Conservation (phyloP, 2,888 invertebrate species). For the Amphipoea oculea region DNA sequence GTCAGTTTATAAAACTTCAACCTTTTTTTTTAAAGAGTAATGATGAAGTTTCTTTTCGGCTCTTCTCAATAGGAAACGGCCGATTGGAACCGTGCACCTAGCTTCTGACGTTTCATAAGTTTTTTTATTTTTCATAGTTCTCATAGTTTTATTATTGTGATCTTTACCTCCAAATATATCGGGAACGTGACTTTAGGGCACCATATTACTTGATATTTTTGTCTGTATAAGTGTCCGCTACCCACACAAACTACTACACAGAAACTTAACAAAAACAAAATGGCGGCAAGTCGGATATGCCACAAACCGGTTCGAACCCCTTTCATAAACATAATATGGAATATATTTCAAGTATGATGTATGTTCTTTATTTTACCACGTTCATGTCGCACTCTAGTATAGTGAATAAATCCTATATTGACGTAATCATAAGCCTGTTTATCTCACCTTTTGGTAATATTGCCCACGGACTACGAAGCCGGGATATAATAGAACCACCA, state of each 20-base stretch:
- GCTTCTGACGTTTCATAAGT: neutral
- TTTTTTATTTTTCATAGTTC: too few relatives aligned
- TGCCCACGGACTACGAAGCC: neutral
- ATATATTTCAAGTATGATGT: neutral
- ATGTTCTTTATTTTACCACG: neutral
- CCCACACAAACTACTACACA: too few relatives aligned
- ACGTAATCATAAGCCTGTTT: neutral
- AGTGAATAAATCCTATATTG: neutral
- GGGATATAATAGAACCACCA: neutral
- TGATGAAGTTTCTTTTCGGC: neutral
- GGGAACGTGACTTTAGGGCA: neutral
- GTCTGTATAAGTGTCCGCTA: neutral
- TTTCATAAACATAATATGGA: neutral
- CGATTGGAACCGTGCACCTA: neutral
- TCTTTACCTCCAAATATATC: neutral
- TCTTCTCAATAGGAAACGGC: neutral
- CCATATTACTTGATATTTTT: neutral
- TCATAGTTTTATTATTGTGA: neutral
- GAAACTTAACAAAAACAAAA: neutral
- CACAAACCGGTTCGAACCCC: neutral
- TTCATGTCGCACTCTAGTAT: neutral
- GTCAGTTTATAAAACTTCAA: neutral
- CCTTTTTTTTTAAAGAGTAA: neutral
- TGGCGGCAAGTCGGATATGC: neutral
- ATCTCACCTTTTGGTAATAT: neutral